phyloP scores from a whole-genome alignment of 1,140 invertebrate species.

The Platyscapa corneri region DNA sequence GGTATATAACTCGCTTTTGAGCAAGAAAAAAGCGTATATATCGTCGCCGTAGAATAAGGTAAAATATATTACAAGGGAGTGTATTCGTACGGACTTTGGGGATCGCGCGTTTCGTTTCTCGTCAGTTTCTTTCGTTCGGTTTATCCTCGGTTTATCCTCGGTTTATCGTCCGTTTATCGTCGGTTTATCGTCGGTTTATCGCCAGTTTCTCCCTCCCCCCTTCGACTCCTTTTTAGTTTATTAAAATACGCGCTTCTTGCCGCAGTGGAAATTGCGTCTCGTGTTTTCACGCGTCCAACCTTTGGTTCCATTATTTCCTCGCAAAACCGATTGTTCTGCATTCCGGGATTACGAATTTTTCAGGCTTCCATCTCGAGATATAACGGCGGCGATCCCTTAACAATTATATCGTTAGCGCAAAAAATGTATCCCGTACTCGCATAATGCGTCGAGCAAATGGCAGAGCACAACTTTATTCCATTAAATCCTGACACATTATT shows the following conservation, averaged over 20 bases:
- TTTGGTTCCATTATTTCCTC: not conserved
- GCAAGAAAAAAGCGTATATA: slow-evolving; percentile 29
- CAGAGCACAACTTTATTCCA: not conserved
- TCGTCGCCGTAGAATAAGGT: not conserved
- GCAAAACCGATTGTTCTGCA: not conserved
- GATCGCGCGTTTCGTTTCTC: not conserved
- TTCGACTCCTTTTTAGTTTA: not conserved
- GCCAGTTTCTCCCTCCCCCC: too few relatives aligned
- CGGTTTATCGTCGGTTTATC: too few relatives aligned
- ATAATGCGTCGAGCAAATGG: not conserved
- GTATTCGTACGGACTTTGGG: not conserved
- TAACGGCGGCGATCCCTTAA: not conserved
- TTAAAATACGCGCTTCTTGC: not conserved
- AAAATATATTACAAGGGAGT: slow-evolving; percentile 10
- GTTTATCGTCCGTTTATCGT: not conserved
- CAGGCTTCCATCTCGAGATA: not conserved
- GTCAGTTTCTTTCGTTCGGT: not conserved
- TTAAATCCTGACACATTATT: slow-evolving; percentile 4
- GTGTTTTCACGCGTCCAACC: not conserved
- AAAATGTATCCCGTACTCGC: not conserved
- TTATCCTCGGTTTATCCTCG: too few relatives aligned
- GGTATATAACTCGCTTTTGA: not conserved
- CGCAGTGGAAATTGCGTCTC: not conserved
- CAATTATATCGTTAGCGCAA: not conserved
- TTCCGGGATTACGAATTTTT: not conserved